Conservation (phyloP, 2,888 invertebrate genomes). For the Xylophagus ater region DNA sequence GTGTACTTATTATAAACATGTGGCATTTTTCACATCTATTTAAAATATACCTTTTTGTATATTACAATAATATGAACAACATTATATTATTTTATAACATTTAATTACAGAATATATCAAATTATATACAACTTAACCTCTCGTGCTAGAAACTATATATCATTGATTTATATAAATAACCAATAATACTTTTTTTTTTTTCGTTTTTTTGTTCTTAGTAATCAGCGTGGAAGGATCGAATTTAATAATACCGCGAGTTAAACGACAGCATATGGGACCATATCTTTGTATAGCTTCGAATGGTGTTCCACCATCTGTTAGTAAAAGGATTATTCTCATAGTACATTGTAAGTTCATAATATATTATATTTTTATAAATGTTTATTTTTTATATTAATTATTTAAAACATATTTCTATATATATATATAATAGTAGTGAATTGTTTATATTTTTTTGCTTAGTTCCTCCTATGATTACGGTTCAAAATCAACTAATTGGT, state of each 20-base stretch:
- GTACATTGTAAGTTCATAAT: conserved; percentile 58
- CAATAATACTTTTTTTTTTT: conserved; percentile 6
- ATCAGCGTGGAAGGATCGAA: conserved; percentile 54
- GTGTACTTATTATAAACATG: no score
- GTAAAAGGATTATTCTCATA: conserved; percentile 76
- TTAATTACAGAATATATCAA: no score
- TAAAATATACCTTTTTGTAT: no score
- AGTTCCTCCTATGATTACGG: conserved; percentile 80
- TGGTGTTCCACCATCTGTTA: conserved; percentile 77
- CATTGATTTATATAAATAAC: neutral
- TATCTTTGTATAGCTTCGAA: conserved; percentile 74
- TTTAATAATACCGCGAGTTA: conserved; percentile 56
- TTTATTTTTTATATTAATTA: neutral
- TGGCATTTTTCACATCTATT: no score
- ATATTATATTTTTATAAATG: neutral
- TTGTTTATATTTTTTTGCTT: conserved; percentile 18
- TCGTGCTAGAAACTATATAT: no score
- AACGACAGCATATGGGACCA: conserved; percentile 67
- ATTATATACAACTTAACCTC: no score
- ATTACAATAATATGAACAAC: no score
- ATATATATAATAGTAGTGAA: conserved; percentile 6
- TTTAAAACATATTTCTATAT: conserved; percentile 1
- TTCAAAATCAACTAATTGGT: conserved; percentile 73
- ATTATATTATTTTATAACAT: no score
- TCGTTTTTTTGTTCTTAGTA: conserved; percentile 40